Base-by-base conservation (phyloP, 2,888 invertebrate species). In the Scaeva pyrastri region DNA sequence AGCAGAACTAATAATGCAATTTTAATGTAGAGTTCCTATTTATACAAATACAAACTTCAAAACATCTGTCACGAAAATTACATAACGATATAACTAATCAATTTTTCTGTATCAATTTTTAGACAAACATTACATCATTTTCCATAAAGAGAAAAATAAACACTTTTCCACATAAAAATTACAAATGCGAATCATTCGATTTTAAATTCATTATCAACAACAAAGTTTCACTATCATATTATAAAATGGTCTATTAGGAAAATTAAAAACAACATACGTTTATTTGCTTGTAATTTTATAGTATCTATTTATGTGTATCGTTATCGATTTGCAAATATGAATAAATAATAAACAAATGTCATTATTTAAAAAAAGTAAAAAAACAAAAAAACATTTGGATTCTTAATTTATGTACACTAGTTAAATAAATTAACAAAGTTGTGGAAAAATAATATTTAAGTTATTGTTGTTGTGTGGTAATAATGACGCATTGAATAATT, bases 41-140 rank as follows among this genome's bases (percentile, higher is more conserved):
- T 31, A 31, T 7, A 8, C 14, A 62, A 62, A 16, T 41, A 23
- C 14, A 60, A 62, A 45, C 2, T 12, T 50, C n/a, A 68, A 66
- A 64, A 68, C 68, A 68, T 68, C 50, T 52, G 68, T 52, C 36
- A n/a, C 1, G 10, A 68, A 39, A 50, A 43, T 66, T 31, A 66
- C 66, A 45, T 16, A 23, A 45, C 16, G 16, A 16, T 16, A n/a
- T 5, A 43, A 36, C 26, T 26, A 48, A 43, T 43, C 26, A 60
- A 23, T 23, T 43, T 43, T 19, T 56, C n/a, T 19, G 19, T 39
- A 31, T 19, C 19, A 36, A 16, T 36, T 45, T 45, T n/a, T 26
- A 64, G n/a, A 66, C 36, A 50, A 0, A 36, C 3, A 48, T 50
- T 36, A 66, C 48, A 36, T 36, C 31, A 45, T 50, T 39, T 16